A percentile compares a stretch with the other conserved stretches of the same genome.
Evolutionary conservation across 2,113 vertebrate genomes (phyloP).

Genomic region (Campylomormyrus numenius): DNA sequence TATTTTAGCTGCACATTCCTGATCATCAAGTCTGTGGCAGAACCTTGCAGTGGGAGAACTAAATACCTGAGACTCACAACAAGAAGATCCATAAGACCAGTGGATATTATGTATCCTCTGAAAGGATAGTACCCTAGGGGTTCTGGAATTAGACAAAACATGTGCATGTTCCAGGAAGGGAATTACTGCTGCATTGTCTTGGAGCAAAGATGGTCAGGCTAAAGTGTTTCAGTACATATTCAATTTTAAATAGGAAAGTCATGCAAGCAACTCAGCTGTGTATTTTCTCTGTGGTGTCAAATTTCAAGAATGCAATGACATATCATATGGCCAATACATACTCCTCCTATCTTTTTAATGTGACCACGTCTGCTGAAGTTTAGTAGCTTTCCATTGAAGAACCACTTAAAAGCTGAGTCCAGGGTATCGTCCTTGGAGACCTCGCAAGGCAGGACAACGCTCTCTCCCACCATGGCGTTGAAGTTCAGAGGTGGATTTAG

Average conservation of each 20-base stretch:
- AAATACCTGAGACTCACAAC: not conserved
- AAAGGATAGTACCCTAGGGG: not conserved
- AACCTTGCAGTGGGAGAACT: conserved; percentile 57
- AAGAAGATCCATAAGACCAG: not conserved
- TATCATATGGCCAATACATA: not conserved
- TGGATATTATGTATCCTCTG: not conserved
- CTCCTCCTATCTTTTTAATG: conserved; percentile 55
- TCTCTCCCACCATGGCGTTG: conserved; percentile 87
- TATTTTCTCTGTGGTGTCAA: not conserved
- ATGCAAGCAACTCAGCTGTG: not conserved
- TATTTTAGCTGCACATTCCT: conserved; percentile 87
- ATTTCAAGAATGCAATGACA: not conserved
- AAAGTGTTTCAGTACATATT: not conserved
- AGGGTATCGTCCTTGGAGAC: conserved; percentile 76
- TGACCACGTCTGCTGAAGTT: conserved; percentile 67
- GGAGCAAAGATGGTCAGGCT: not conserved
- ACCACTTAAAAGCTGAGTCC: conserved; percentile 82
- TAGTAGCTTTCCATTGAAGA: conserved; percentile 79
- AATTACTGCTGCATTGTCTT: not conserved
- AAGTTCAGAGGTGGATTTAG: conserved; percentile 75
- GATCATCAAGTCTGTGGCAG: conserved; percentile 85
- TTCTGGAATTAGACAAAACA: not conserved
- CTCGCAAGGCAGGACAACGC: conserved; percentile 82
- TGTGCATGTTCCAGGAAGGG: not conserved
- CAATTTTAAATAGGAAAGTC: not conserved